A percentile compares a stretch with the other conserved stretches of the same genome.
Evolutionary conservation across 92 coral and sea anemone genomes (phyloP).

Genomic region (Porites lobata): DNA sequence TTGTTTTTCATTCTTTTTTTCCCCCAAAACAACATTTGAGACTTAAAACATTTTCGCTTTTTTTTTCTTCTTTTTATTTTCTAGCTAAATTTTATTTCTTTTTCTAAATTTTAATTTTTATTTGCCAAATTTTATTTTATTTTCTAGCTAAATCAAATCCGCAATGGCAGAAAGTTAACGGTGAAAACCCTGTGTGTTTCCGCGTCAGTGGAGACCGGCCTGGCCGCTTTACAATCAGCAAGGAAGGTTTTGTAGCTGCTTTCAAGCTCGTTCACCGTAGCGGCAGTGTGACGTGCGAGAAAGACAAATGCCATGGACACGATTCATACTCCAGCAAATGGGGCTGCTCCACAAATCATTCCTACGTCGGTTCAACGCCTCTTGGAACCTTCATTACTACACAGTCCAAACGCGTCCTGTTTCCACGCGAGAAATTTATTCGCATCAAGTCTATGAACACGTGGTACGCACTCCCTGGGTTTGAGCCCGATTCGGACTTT

Average conservation of each 20-base stretch:
- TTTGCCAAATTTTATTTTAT: too few relatives aligned
- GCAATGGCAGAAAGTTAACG: conserved; percentile 2
- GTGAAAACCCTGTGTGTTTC: conserved; percentile 14
- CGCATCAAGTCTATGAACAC: conserved; percentile 20
- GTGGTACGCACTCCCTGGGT: conserved; percentile 69
- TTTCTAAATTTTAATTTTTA: too few relatives aligned
- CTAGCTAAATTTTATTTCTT: too few relatives aligned
- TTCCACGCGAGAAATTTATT: conserved; percentile 60
- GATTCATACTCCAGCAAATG: conserved; percentile 51
- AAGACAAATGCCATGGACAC: neutral
- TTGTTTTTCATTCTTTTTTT: too few relatives aligned
- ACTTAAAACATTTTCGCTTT: too few relatives aligned
- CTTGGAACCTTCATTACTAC: conserved; percentile 72
- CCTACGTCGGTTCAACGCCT: conserved; percentile 55
- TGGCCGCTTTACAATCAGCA: neutral
- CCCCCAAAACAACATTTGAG: too few relatives aligned
- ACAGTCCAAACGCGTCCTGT: conserved; percentile 40
- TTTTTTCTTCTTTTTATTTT: too few relatives aligned
- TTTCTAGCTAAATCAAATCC: too few relatives aligned
- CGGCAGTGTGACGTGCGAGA: conserved; percentile 24
- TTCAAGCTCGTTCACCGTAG: conserved; percentile 23
- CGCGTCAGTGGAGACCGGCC: neutral
- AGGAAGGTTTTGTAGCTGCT: conserved; percentile 44
- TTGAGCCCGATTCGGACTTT: conserved; percentile 56
- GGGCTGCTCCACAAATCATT: conserved; percentile 74